Percentiles rank a stretch among this genome's conserved stretches.
Conservation (phyloP, 2,113 vertebrate genomes). For the Oenanthe melanoleuca region DNA sequence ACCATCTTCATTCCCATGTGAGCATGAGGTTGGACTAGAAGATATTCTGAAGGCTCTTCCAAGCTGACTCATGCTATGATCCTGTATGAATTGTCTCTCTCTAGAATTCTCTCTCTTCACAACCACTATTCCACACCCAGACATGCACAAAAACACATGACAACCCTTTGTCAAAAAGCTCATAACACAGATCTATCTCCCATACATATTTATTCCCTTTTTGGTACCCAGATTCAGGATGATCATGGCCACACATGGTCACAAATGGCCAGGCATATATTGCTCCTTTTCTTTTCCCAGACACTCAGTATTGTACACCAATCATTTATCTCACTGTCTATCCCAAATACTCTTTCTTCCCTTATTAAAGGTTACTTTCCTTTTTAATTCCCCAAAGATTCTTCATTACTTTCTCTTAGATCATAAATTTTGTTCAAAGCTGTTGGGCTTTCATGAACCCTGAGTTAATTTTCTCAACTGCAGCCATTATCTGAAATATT, state of each 20-base stretch:
- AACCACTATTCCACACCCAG: not conserved
- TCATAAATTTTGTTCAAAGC: not conserved
- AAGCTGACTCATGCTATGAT: not conserved
- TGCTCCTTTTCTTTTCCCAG: not conserved
- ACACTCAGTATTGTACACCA: not conserved
- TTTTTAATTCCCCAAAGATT: not conserved
- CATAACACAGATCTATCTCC: not conserved
- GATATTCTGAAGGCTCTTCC: not conserved
- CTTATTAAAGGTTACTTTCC: not conserved
- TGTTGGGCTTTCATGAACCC: not conserved
- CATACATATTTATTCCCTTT: not conserved
- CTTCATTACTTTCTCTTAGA: not conserved
- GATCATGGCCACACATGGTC: not conserved
- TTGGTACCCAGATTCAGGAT: not conserved
- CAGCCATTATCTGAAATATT: not conserved
- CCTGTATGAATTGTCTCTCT: not conserved
- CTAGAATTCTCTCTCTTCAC: not conserved
- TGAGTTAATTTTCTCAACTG: not conserved
- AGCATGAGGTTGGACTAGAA: not conserved
- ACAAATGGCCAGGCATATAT: not conserved
- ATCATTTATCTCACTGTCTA: not conserved
- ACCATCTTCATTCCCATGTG: not conserved
- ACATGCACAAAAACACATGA: not conserved
- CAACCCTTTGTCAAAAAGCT: not conserved
- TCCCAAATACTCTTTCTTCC: not conserved